Evolutionary conservation across 1,140 invertebrate species (phyloP).

Genomic region (Artemia franciscana): DNA sequence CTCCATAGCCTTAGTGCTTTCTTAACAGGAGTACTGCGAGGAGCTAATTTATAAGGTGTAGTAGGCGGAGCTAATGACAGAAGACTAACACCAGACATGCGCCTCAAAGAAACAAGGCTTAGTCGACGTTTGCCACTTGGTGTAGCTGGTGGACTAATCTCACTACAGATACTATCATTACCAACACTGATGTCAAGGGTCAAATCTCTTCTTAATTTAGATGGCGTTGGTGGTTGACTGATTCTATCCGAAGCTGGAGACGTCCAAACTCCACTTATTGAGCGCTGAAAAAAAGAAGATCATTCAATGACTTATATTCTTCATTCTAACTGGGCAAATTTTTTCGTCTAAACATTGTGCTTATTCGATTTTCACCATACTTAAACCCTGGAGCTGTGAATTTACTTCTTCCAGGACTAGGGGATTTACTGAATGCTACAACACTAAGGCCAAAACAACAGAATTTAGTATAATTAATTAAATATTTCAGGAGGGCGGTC

Average conservation of each 20-base stretch:
- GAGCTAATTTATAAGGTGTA: constrained; percentile 8
- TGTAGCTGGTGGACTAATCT: constrained; percentile 15
- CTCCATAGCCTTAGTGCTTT: constrained; percentile 19
- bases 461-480: no score
- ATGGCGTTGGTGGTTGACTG: constrained; percentile 9
- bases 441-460: no score
- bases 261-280: constrained; percentile 16
- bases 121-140: constrained; percentile 12
- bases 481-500: no score
- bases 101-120: constrained; percentile 6
- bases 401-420: no score
- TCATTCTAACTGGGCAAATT: no score
- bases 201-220: not conserved
- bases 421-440: no score
- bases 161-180: constrained; percentile 12
- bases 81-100: constrained; percentile 1
- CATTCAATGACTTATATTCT: no score
- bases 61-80: constrained; percentile 3
- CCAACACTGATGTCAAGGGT: not conserved
- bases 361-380: no score
- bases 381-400: no score
- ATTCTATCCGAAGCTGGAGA: constrained; percentile 15
- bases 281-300: constrained; percentile 15
- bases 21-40: constrained; percentile 11
- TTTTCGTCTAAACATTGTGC: no score